These are phyloP conservation scores for Glyptemys insculpta DNA, from an alignment of 2,797 vertebrate species.

Conservation along the genomic window DNA sequence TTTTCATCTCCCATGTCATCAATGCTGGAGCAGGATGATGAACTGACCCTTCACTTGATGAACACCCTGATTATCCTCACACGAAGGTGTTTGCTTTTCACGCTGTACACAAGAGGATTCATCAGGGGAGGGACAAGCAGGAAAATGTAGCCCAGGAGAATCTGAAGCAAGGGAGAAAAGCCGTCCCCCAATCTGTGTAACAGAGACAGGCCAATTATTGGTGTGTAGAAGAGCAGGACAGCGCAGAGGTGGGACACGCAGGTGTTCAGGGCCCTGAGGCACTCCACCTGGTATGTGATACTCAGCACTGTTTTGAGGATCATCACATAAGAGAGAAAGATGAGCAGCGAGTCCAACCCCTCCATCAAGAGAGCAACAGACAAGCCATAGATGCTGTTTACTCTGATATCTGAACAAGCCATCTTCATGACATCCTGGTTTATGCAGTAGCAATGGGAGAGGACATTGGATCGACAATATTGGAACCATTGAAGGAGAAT, in stretches of 20 bases:
- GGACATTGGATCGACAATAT: neutral
- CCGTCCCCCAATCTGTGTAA: neutral
- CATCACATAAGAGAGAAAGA: neutral
- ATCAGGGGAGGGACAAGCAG: neutral
- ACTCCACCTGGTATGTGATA: fast-evolving
- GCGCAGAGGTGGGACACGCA: neutral
- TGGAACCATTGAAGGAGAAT: neutral
- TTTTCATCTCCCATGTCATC: neutral
- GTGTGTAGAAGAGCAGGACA: neutral
- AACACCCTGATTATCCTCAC: neutral
- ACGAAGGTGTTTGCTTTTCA: neutral
- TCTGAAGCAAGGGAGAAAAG: neutral
- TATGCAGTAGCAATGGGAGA: neutral
- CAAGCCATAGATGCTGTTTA: neutral
- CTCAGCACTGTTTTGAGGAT: neutral
- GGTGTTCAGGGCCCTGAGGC: neutral
- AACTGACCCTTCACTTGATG: neutral
- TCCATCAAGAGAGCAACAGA: neutral
- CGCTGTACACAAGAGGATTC: neutral
- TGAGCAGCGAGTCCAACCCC: neutral
- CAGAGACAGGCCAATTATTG: neutral
- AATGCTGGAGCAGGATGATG: neutral
- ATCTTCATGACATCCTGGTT: neutral
- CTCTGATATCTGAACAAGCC: neutral
- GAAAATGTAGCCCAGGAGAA: neutral